Conservation (phyloP, 2,113 vertebrate genomes). For the Camelus bactrianus region DNA sequence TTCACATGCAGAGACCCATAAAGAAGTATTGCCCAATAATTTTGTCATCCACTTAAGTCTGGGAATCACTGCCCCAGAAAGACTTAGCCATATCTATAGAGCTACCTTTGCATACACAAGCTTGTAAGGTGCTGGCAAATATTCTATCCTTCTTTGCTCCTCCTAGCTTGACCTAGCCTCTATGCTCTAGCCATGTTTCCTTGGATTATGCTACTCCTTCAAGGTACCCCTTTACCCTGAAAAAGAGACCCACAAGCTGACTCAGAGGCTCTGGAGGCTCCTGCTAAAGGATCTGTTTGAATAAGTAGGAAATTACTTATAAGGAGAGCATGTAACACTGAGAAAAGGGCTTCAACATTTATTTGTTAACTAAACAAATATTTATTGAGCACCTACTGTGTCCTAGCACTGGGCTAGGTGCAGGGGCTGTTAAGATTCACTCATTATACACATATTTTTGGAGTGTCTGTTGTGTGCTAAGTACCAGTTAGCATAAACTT, state of each 20-base stretch:
- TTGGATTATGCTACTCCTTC: neutral
- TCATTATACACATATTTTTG: constrained; percentile 1
- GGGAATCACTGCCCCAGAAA: constrained; percentile 8
- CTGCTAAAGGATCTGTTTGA: constrained; percentile 30
- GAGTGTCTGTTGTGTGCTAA: neutral
- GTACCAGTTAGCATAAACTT: constrained; percentile 31
- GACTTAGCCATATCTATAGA: neutral
- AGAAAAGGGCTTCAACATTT: neutral
- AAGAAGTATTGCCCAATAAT: neutral
- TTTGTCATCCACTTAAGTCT: neutral
- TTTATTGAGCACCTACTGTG: neutral
- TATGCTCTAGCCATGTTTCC: constrained; percentile 19
- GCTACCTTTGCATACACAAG: neutral
- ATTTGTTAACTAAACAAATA: constrained; percentile 21
- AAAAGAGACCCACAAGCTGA: neutral
- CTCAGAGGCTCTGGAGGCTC: neutral
- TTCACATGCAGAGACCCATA: neutral
- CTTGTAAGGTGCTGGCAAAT: constrained; percentile 2
- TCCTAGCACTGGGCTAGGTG: neutral
- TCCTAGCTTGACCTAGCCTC: neutral
- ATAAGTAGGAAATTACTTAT: neutral
- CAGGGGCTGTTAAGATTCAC: neutral
- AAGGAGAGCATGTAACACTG: neutral
- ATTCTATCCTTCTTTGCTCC: neutral
- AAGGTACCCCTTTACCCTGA: neutral